Conservation (phyloP, 30 jellyfish, hydroid and myxozoan species). For the Pseudorhiza aurosa region DNA sequence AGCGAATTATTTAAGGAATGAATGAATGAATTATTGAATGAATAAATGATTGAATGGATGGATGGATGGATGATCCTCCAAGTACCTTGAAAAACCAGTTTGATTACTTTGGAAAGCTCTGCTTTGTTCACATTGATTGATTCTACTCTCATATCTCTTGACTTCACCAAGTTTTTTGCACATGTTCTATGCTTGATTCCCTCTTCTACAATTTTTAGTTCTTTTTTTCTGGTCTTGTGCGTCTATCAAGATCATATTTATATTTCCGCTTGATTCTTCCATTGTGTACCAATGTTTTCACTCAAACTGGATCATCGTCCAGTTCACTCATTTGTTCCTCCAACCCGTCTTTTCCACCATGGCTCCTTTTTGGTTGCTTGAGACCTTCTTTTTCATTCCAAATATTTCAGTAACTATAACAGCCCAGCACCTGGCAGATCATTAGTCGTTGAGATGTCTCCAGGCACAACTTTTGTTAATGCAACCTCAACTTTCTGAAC, state of each 20-base stretch:
- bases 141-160: constrained; percentile 28
- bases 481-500: constrained; percentile 22
- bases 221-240: constrained; percentile 32
- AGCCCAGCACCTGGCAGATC: constrained; percentile 38
- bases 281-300: constrained; percentile 19
- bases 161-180: not conserved
- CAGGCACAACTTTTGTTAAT: constrained; percentile 20
- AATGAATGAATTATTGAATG: too few relatives aligned
- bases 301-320: constrained; percentile 8
- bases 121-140: constrained; percentile 21
- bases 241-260: constrained; percentile 12
- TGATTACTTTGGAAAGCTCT: not conserved
- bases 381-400: constrained; percentile 16
- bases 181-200: constrained; percentile 27
- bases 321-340: constrained; percentile 33
- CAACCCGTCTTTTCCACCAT: constrained; percentile 44
- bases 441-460: constrained; percentile 36
- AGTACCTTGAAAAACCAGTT: constrained; percentile 9
- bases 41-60: too few relatives aligned
- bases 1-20: too few relatives aligned
- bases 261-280: constrained; percentile 41
- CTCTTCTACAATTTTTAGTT: constrained; percentile 12
- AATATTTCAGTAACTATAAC: constrained; percentile 22
- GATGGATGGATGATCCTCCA: constrained; percentile 6
- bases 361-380: constrained; percentile 39